A percentile compares a stretch with the other conserved stretches of the same genome.
Conservation (phyloP, 2,113 vertebrate genomes). For the Pterocles orientalis region DNA sequence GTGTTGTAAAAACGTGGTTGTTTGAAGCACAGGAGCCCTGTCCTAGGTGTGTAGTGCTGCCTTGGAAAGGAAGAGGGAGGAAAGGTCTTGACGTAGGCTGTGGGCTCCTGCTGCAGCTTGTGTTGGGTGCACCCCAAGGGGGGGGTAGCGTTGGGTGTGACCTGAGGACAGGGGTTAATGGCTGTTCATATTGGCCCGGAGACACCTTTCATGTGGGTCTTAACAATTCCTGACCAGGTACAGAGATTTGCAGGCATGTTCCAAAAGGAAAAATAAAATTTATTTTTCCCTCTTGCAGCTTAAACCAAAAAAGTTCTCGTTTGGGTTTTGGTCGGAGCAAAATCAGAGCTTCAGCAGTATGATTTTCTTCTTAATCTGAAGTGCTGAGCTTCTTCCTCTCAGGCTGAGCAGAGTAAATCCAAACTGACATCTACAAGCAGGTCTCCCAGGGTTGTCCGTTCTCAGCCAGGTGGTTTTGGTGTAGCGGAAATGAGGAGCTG, state of each 20-base stretch:
- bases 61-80: background rate
- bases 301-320: background rate
- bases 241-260: background rate
- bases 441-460: background rate
- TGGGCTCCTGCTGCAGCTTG: fast-evolving
- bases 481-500: background rate
- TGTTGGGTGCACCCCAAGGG: background rate
- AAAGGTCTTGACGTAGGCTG: background rate
- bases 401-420: background rate
- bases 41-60: background rate
- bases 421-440: background rate
- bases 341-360: background rate
- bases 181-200: background rate
- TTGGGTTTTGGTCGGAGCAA: background rate
- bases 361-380: background rate
- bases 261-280: background rate
- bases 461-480: background rate
- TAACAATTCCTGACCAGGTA: background rate
- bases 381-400: background rate
- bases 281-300: background rate
- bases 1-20: background rate
- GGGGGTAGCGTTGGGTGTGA: background rate
- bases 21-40: fast-evolving
- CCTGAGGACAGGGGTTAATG: background rate
- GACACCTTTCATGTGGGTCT: background rate